These are phyloP conservation scores for Oscheius sp. DNA, from an alignment of 2,888 invertebrate species.

Conservation along the genomic window DNA sequence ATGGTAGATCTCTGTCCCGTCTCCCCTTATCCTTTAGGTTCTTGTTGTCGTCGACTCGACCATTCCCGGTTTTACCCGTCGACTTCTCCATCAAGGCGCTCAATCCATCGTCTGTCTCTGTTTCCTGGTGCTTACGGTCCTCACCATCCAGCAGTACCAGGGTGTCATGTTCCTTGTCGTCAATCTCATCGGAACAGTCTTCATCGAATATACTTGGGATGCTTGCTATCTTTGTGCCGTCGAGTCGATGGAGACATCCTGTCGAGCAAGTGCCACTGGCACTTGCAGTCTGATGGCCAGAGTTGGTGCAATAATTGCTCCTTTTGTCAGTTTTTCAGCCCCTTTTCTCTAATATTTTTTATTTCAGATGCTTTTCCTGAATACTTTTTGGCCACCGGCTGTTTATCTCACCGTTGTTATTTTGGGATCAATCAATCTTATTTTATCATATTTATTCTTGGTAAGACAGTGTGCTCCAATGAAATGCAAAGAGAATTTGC, in stretches of 20 bases:
- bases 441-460: constrained; percentile 59
- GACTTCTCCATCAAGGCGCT: constrained; percentile 69
- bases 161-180: constrained; percentile 66
- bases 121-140: constrained; percentile 63
- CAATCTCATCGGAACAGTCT: constrained; percentile 69
- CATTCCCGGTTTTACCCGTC: constrained; percentile 63
- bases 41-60: constrained; percentile 67
- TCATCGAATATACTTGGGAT: constrained; percentile 73
- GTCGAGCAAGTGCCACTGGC: constrained; percentile 66
- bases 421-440: constrained; percentile 64
- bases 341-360: too few species aligned
- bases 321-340: constrained; percentile 48
- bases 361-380: constrained; percentile 67
- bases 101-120: constrained; percentile 68
- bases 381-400: constrained; percentile 63
- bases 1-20: constrained; percentile 46
- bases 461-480: constrained; percentile 17
- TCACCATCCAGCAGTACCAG: constrained; percentile 59
- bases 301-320: constrained; percentile 69
- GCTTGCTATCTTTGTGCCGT: constrained; percentile 71
- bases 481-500: background rate
- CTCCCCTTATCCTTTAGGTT: constrained; percentile 41
- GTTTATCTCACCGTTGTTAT: constrained; percentile 67
- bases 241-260: constrained; percentile 68
- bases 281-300: constrained; percentile 68